These are phyloP conservation scores for Lampropteryx suffumata DNA, from an alignment of 2,888 invertebrate species.

Conservation along the genomic window DNA sequence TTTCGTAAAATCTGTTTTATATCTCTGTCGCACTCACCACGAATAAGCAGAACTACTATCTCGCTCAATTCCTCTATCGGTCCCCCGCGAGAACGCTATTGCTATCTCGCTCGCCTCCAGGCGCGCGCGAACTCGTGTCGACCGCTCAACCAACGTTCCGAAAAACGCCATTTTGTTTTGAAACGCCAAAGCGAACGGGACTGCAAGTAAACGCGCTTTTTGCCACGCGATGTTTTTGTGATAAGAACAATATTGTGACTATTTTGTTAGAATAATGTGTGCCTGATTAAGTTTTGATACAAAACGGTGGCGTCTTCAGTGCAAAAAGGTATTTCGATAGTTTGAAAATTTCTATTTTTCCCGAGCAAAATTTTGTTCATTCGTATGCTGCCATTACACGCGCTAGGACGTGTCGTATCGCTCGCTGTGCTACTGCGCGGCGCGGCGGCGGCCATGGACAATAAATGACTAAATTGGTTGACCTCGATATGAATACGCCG, in stretches of 20 bases:
- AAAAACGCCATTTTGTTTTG: slow-evolving; percentile 40
- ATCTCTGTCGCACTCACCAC: slow-evolving; percentile 19
- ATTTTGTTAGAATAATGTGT: slow-evolving; percentile 15
- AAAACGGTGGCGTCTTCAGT: neutral
- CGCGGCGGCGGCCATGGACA: neutral
- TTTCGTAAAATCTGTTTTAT: slow-evolving; percentile 9
- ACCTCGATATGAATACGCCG: neutral
- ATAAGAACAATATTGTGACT: slow-evolving; percentile 1
- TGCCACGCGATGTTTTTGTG: slow-evolving; percentile 32
- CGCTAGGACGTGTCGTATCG: slow-evolving; percentile 23
- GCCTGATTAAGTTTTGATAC: slow-evolving; percentile 13
- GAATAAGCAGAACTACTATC: neutral
- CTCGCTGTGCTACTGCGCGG: neutral
- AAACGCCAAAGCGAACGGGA: slow-evolving; percentile 44
- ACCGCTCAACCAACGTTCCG: slow-evolving; percentile 11
- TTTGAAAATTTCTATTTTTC: neutral
- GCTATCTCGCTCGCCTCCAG: slow-evolving; percentile 14
- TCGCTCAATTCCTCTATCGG: slow-evolving; percentile 6
- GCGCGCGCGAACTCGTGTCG: slow-evolving; percentile 12
- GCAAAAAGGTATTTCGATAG: slow-evolving; percentile 21
- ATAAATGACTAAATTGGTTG: neutral
- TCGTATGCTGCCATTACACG: slow-evolving; percentile 9
- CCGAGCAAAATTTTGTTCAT: slow-evolving; percentile 12
- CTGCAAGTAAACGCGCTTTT: slow-evolving; percentile 35
- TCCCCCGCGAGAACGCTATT: slow-evolving; percentile 2